These are phyloP conservation scores for Hydrophis major DNA, from an alignment of 2,797 vertebrate species.

Conservation along the genomic window DNA sequence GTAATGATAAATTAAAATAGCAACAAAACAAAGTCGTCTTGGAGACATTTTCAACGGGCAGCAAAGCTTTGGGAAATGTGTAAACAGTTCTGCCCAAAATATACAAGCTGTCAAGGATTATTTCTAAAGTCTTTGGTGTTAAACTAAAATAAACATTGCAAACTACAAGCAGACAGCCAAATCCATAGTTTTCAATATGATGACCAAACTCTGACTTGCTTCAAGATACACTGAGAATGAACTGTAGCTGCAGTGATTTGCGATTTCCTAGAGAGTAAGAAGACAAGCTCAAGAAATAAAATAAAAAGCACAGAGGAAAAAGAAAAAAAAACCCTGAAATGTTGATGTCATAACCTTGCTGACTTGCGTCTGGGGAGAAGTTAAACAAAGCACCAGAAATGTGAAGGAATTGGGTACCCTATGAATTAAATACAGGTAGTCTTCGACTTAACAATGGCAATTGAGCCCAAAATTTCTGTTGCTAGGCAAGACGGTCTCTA, in stretches of 20 bases:
- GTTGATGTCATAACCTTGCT: neutral
- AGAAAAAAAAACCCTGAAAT: too few relatives aligned
- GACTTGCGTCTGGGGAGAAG: neutral
- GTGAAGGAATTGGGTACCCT: neutral
- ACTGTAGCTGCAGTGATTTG: neutral
- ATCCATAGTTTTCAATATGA: neutral
- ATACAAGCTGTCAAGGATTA: neutral
- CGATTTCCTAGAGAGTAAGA: neutral
- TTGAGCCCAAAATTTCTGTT: neutral
- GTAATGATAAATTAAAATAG: neutral
- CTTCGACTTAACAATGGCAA: neutral
- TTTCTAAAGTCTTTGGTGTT: neutral
- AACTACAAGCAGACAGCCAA: too few relatives aligned
- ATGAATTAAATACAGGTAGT: neutral
- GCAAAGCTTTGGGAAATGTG: neutral
- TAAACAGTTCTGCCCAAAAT: neutral
- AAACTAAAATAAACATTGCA: neutral
- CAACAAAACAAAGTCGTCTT: neutral
- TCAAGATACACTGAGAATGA: neutral
- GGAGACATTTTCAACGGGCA: neutral
- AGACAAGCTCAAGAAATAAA: neutral
- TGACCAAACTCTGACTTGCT: neutral
- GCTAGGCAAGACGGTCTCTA: neutral
- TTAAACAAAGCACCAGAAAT: neutral
- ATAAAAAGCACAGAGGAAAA: neutral